Percentiles rank a stretch among this genome's conserved stretches.
These are phyloP conservation scores for Paraplagusia blochii DNA, from an alignment of 2,113 vertebrate species.

Conservation along the genomic window DNA sequence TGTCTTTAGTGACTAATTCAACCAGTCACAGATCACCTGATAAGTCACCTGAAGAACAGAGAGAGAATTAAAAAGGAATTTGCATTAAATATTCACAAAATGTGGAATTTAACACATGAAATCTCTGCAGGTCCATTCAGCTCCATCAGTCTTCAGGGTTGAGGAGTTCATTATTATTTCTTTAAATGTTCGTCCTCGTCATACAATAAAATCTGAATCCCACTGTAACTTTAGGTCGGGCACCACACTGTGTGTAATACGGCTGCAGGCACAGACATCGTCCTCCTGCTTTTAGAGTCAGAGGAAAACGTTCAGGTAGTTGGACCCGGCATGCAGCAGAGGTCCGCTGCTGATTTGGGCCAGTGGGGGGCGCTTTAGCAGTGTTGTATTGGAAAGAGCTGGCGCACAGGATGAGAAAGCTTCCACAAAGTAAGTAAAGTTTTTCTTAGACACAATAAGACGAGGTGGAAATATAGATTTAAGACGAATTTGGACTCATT, in stretches of 20 bases:
- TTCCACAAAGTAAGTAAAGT: conserved; percentile 60
- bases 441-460: conserved; percentile 38
- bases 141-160: not conserved
- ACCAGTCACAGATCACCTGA: conserved; percentile 2
- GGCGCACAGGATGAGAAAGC: conserved; percentile 21
- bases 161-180: not conserved
- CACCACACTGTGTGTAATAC: no score
- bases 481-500: not conserved
- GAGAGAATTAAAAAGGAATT: conserved; percentile 21
- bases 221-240: no score
- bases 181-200: not conserved
- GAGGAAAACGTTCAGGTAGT: conserved; percentile 16
- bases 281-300: not conserved
- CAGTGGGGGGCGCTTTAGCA: conserved; percentile 93
- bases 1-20: conserved; percentile 7
- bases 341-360: conserved; percentile 27
- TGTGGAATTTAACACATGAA: not conserved
- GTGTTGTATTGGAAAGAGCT: conserved; percentile 79
- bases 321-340: conserved; percentile 1
- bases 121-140: not conserved
- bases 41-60: not conserved
- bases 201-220: no score
- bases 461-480: not conserved
- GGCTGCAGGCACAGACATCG: rapidly evolving
- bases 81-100: conserved; percentile 19